phyloP scores from a whole-genome alignment of 2,797 vertebrate species.

The Catostomus latipinnis region DNA sequence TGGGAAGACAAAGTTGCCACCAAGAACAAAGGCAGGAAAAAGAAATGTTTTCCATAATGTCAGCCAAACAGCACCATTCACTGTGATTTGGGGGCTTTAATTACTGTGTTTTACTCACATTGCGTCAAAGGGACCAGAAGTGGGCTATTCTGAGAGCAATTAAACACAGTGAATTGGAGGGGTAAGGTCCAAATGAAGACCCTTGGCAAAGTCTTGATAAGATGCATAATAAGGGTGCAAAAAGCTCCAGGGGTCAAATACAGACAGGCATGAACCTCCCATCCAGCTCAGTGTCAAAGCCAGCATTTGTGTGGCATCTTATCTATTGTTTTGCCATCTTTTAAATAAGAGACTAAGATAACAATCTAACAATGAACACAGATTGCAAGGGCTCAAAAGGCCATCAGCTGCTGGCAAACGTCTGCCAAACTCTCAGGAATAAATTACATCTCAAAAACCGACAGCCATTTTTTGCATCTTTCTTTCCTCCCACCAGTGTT shows the following conservation, averaged over 20 bases:
- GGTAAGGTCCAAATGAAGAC: slow-evolving; percentile 52
- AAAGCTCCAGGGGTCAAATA: slow-evolving; percentile 44
- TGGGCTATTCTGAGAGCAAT: slow-evolving; percentile 72
- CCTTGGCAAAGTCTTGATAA: slow-evolving; percentile 47
- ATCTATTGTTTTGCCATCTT: slow-evolving; percentile 43
- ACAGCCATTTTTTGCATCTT: slow-evolving; percentile 12
- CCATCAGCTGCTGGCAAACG: neutral
- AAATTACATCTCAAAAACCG: slow-evolving; percentile 41
- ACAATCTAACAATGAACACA: slow-evolving; percentile 38
- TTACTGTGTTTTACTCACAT: slow-evolving; percentile 77
- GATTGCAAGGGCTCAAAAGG: slow-evolving; percentile 46
- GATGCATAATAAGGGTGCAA: slow-evolving; percentile 51
- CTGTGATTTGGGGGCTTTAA: slow-evolving; percentile 68
- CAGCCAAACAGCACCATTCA: slow-evolving; percentile 59
- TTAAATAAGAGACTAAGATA: slow-evolving; percentile 32
- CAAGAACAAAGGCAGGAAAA: slow-evolving; percentile 48
- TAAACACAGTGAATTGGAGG: slow-evolving; percentile 61
- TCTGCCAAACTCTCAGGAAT: slow-evolving; percentile 29
- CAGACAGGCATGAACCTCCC: slow-evolving; percentile 38
- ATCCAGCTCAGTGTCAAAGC: slow-evolving; percentile 35
- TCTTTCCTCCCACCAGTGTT: slow-evolving; percentile 5
- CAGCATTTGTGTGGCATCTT: slow-evolving; percentile 38
- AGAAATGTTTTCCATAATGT: slow-evolving; percentile 50
- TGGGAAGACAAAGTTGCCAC: slow-evolving; percentile 43
- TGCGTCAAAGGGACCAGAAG: slow-evolving; percentile 77